Evolutionary conservation across 2,113 vertebrate genomes (phyloP), one percentile per base, ranked within the genome.

Genomic region (Probosciger aterrimus): DNA sequence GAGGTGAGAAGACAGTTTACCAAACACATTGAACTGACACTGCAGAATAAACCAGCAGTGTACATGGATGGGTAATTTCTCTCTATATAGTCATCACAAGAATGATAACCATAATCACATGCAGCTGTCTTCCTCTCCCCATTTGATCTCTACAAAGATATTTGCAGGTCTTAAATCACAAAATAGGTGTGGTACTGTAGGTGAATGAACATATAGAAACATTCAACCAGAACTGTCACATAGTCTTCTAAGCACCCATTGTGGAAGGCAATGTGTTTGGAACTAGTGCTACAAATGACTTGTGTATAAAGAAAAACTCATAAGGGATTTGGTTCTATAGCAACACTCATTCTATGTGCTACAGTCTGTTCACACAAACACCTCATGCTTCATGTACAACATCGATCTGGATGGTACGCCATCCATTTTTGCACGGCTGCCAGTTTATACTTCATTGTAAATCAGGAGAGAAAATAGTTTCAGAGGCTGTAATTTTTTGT

Each of bases 401-500:
- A 90, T 37, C 3, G n/a, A 88, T 86, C 75, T 85, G 74, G 33
- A 90, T 43, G 41, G 31, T 11, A 59, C 18, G 46, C 39, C 39
- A 84, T 91, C 62, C 52, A 73, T 86, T 91, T 94, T 77, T 18
- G 18, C 76, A 83, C 20, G 47, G 14, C 55, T 89, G 75, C 46
- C 60, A 67, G 15, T 35, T 80, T 70, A 67, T 31, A 59, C 43
- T 79, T 92, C 76, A 74, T 39, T 78, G 11, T 74, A 94, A 97
- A 88, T 96, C 92, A 96, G 68, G 16, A 93, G 27, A 79, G 83
- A 93, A 97, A 96, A 74, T 3, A 46, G 67, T 39, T 80, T 81
- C 70, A 69, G 39, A 92, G 53, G 53, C 93, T 98, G 92, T 71
- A 94, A 92, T 84, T 96, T 97, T 95, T 97, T 84, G 75, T 94